Percentiles rank a stretch among this genome's conserved stretches.
Conservation (phyloP, 2,113 vertebrate genomes). For the Phyllopteryx taeniolatus region DNA sequence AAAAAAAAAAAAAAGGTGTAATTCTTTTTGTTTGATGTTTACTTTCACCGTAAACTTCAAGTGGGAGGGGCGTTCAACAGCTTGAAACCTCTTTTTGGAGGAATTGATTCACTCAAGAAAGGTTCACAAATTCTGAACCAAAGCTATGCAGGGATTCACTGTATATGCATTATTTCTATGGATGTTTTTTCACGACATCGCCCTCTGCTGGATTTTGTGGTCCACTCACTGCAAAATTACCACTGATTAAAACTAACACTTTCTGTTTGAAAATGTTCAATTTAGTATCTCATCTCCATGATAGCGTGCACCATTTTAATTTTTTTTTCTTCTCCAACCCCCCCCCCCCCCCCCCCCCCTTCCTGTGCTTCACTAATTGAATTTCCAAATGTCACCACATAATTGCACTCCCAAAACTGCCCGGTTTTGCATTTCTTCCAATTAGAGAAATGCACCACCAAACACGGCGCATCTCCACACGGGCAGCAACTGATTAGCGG, state of each 20-base stretch:
- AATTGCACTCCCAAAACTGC: slow-evolving; percentile 3
- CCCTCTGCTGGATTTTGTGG: neutral
- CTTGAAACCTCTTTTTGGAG: no score
- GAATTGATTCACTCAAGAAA: no score
- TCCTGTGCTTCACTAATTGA: neutral
- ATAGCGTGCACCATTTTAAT: neutral
- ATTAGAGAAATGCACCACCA: slow-evolving; percentile 38
- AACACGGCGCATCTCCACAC: slow-evolving; percentile 19
- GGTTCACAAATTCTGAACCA: neutral
- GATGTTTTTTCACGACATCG: neutral
- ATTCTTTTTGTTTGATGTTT: no score
- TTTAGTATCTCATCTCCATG: neutral
- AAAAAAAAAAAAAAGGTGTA: neutral
- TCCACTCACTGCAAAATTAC: no score
- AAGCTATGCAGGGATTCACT: no score
- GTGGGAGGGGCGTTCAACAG: no score
- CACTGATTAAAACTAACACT: neutral
- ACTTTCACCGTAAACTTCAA: no score
- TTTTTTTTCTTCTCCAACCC: neutral
- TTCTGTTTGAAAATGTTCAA: neutral
- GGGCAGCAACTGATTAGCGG: slow-evolving; percentile 8
- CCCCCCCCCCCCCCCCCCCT: neutral
- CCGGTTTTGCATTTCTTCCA: slow-evolving; percentile 43
- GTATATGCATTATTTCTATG: no score
- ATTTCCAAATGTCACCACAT: slow-evolving; percentile 5